These are phyloP conservation scores for Cheilosia grossa DNA, from an alignment of 2,888 invertebrate species.

Conservation along the genomic window DNA sequence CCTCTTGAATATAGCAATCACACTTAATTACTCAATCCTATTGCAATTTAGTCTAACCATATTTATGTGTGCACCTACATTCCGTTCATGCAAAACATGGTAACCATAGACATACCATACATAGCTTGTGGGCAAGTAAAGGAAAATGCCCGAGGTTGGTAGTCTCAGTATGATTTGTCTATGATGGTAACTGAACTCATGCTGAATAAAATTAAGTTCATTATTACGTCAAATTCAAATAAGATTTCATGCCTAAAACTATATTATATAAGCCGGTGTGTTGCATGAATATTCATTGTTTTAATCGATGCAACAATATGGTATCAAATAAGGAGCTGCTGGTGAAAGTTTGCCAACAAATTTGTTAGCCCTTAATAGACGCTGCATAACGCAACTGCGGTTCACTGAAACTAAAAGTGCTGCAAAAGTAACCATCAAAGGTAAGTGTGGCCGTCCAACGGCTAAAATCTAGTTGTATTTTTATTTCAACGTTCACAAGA, in stretches of 20 bases:
- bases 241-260: constrained; percentile 7
- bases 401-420: constrained; percentile 35
- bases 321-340: constrained; percentile 7
- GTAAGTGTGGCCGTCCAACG: constrained; percentile 11
- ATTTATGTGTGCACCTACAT: too few species aligned
- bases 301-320: constrained; percentile 10
- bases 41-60: too few species aligned
- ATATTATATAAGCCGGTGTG: constrained; percentile 14
- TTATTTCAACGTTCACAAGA: constrained; percentile 26
- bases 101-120: too few species aligned
- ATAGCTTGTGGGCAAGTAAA: too few species aligned
- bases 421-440: constrained; percentile 31
- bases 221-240: constrained; percentile 7
- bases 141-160: too few species aligned
- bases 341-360: constrained; percentile 49
- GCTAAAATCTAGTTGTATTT: constrained; percentile 31
- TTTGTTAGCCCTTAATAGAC: constrained; percentile 19
- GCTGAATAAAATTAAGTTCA: too few species aligned
- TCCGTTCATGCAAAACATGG: too few species aligned
- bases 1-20: too few species aligned
- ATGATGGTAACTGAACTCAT: too few species aligned
- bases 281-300: constrained; percentile 57
- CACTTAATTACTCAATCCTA: too few species aligned
- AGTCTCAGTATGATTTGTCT: too few species aligned
- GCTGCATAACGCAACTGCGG: neutral